phyloP scores from a whole-genome alignment of 92 coral and sea anemone species.

The Umimayanthus chanpuru region DNA sequence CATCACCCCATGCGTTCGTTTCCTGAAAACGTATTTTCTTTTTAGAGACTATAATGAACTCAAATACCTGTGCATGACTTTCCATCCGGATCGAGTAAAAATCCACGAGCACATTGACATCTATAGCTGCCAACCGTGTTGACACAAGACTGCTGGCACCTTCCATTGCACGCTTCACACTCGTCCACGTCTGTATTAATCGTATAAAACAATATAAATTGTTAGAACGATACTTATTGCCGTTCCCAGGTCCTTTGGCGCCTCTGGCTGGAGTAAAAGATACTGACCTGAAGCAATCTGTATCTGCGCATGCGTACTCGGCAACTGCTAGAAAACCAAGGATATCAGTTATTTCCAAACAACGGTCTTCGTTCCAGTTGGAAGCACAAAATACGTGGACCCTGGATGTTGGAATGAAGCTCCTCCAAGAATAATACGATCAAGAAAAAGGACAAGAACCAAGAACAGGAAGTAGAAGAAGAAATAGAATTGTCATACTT shows the following conservation, averaged over 20 bases:
- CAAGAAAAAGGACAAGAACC: too few relatives aligned
- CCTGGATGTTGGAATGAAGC: too few relatives aligned
- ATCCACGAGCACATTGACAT: conserved; percentile 18
- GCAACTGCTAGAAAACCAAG: too few relatives aligned
- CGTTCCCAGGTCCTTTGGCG: neutral
- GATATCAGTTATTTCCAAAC: too few relatives aligned
- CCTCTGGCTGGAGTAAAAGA: neutral
- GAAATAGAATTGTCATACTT: too few relatives aligned
- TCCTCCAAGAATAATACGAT: too few relatives aligned
- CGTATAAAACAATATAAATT: neutral
- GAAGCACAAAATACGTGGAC: too few relatives aligned
- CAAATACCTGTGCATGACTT: conserved; percentile 16
- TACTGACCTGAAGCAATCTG: neutral
- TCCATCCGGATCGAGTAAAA: conserved; percentile 21
- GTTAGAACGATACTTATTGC: neutral
- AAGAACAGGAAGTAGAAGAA: too few relatives aligned
- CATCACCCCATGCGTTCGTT: too few relatives aligned
- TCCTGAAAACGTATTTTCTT: too few relatives aligned
- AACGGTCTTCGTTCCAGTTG: too few relatives aligned
- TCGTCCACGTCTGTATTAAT: neutral
- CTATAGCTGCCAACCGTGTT: neutral
- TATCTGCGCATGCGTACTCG: too few relatives aligned
- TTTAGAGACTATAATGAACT: neutral
- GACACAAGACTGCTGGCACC: conserved; percentile 16
- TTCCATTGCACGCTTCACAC: conserved; percentile 4